A percentile compares a stretch with the other conserved stretches of the same genome.
Evolutionary conservation across 1,140 invertebrate genomes (phyloP).

Genomic region (Scaptomyza montana): DNA sequence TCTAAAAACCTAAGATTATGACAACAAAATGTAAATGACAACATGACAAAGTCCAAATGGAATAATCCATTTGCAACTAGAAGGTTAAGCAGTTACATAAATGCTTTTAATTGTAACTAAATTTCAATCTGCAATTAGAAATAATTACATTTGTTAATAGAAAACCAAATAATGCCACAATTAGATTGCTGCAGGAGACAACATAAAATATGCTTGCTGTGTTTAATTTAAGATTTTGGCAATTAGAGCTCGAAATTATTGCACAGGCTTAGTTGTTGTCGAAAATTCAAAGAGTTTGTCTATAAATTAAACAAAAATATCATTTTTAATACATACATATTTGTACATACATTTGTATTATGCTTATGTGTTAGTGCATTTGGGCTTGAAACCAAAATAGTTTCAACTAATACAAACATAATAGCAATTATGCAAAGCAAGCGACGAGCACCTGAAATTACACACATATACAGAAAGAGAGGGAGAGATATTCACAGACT

Average conservation of each 20-base stretch:
- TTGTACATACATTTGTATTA: not conserved
- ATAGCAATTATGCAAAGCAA: slow-evolving; percentile 74
- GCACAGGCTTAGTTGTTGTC: slow-evolving; percentile 2
- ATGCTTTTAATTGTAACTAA: not conserved
- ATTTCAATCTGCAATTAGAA: not conserved
- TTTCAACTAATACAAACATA: slow-evolving; percentile 64
- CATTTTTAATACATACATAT: slow-evolving; percentile 1
- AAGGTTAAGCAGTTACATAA: too few relatives aligned
- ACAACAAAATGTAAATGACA: not conserved
- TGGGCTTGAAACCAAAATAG: slow-evolving; percentile 54
- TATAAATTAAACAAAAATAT: slow-evolving; percentile 40
- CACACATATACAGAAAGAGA: not conserved
- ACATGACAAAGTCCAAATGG: not conserved
- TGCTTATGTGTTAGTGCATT: slow-evolving; percentile 9
- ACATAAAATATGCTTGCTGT: not conserved
- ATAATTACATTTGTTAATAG: not conserved
- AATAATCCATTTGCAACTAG: slow-evolving; percentile 1
- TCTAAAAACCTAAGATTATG: not conserved
- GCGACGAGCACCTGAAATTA: slow-evolving; percentile 54
- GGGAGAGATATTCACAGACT: slow-evolving; percentile 1
- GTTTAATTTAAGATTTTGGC: slow-evolving; percentile 12
- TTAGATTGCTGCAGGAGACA: too few relatives aligned
- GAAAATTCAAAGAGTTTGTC: slow-evolving; percentile 22
- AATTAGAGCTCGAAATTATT: slow-evolving; percentile 35
- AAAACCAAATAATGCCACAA: slow-evolving; percentile 2